Evolutionary conservation across 1,140 invertebrate genomes (phyloP), one percentile per base, ranked within the genome.

Genomic region (Hyposmocoma kahamanoa): DNA sequence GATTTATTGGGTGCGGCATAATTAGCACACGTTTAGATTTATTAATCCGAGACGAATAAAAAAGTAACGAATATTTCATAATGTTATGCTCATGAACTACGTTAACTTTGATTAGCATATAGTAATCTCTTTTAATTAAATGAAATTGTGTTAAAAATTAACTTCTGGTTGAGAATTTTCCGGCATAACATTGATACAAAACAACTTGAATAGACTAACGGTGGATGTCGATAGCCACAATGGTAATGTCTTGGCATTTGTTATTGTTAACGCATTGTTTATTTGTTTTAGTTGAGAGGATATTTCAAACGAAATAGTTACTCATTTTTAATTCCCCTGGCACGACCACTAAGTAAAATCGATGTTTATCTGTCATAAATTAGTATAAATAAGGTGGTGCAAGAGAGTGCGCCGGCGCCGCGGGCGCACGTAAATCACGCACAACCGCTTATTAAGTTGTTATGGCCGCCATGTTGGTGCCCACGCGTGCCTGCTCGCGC

Each of bases 401-500:
- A 46, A 46, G 53, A 56, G 62, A 67, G 52, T 67, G 75, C 77
- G 76, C 75, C 76, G 78, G 81, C 81, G 81, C 80, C 78, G 72
- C 70, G 67, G 65, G 81, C 78, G 57, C 59, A 71, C 74, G 77
- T 81, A 82, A 81, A 84, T 84, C 78, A 81, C 70, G 55, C 65
- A 56, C 69, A 81, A 74, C 78, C 68, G 67, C 78, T 79, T 84
- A 84, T 84, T 84, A 84, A 81, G 78, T 81, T 76, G 81, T 84
- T 79, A 74, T 48, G 67, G 54, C 71, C 62, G 74, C 76, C 77
- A 79, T 79, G 67, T 76, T 67, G 55, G 61, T 53, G 56, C 72
- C 75, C 78, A 75, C n/a, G n/a, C n/a, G 82, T 77, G 78, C 81
- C 75, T 71, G 67, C 63, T 5, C 46, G 39, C 11, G 21, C 45